These are phyloP conservation scores for Pangasius sanitwongsei DNA, from an alignment of 2,797 vertebrate genomes.

Conservation along the genomic window DNA sequence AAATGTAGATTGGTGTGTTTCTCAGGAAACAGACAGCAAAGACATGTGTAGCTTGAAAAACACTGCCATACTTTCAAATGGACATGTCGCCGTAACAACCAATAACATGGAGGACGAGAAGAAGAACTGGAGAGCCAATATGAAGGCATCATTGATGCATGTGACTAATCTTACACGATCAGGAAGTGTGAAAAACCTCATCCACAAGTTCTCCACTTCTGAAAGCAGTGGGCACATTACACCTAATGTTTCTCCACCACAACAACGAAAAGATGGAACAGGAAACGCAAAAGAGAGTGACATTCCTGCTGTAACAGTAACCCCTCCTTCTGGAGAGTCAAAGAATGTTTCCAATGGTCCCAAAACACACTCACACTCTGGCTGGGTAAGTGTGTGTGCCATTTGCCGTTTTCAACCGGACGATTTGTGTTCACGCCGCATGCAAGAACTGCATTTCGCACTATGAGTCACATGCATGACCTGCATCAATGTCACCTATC, in stretches of 20 bases:
- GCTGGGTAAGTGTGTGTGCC: constrained; percentile 55
- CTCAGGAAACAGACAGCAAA: constrained; percentile 53
- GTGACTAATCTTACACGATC: constrained; percentile 57
- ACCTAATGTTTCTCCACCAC: constrained; percentile 1
- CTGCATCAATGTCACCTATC: not conserved
- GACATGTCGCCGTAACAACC: not conserved
- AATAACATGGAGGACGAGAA: constrained; percentile 26
- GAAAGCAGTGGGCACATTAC: constrained; percentile 5
- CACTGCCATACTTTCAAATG: constrained; percentile 9
- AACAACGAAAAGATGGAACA: not conserved
- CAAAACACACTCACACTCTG: constrained; percentile 29
- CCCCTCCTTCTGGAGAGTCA: constrained; percentile 55
- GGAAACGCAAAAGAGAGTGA: not conserved
- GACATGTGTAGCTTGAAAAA: constrained; percentile 34
- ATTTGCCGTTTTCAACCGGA: not conserved
- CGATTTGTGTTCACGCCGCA: not conserved
- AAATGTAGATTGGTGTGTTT: constrained; percentile 56
- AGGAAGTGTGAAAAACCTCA: constrained; percentile 71
- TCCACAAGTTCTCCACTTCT: constrained; percentile 66
- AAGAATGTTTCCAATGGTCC: constrained; percentile 2
- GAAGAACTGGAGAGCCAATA: constrained; percentile 45
- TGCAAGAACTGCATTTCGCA: not conserved
- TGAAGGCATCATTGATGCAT: constrained; percentile 23
- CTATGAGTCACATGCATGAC: constrained; percentile 19
- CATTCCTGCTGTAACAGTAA: constrained; percentile 58